Evolutionary conservation across 2,888 invertebrate genomes (phyloP).

Genomic region (Scaeva pyrastri): DNA sequence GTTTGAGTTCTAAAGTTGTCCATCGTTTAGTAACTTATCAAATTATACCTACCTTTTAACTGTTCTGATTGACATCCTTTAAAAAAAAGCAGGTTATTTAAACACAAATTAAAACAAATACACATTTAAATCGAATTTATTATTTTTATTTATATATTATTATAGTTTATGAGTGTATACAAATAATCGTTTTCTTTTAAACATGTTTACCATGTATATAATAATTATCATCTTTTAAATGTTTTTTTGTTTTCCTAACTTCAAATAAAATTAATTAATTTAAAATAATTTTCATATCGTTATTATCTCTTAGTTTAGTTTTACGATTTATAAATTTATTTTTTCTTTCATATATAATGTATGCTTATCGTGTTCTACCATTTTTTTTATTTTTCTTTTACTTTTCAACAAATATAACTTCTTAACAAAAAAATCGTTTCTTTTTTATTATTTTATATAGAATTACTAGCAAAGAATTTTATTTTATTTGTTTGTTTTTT

Average conservation of each 20-base stretch:
- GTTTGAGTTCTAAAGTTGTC: too few relatives aligned
- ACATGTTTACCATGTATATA: conserved; percentile 4
- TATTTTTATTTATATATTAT: conserved; percentile 58
- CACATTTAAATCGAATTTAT: not conserved
- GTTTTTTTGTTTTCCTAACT: not conserved
- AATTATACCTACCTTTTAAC: too few relatives aligned
- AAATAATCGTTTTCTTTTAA: conserved; percentile 55
- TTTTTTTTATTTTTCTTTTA: not conserved
- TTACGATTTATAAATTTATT: conserved; percentile 7
- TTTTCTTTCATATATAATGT: not conserved
- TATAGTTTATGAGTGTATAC: conserved; percentile 69
- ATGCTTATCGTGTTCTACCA: conserved; percentile 11
- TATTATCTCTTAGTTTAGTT: not conserved
- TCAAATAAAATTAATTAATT: conserved; percentile 1
- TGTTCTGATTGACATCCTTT: too few relatives aligned
- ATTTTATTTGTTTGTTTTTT: not conserved
- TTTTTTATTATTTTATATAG: not conserved
- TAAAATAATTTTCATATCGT: not conserved
- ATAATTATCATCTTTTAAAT: not conserved
- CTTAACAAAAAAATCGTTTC: conserved; percentile 14
- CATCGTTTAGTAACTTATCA: too few relatives aligned
- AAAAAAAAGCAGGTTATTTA: too few relatives aligned
- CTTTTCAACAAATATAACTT: conserved; percentile 29
- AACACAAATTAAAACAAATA: not conserved
- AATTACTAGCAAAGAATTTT: not conserved